Evolutionary conservation across 2,797 vertebrate species (phyloP), one percentile per base, ranked within the genome.

Genomic region (Sebastes dallii): DNA sequence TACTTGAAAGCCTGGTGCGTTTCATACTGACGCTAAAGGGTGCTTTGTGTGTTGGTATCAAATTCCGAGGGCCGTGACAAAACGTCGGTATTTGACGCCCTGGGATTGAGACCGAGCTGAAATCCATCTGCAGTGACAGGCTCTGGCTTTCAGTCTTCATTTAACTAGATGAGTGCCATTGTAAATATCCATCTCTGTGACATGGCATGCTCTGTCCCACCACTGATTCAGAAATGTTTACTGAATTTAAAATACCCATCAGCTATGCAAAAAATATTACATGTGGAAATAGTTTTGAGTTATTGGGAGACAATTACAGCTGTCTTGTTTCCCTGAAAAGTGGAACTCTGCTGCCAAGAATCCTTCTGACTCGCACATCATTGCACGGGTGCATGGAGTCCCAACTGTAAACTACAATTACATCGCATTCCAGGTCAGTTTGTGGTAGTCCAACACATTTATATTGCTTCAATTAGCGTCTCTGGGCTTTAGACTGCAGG

Each of bases 371-470:
- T 83, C 24, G 22, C 82, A 69, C 81, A 79, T 82, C 71, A 59
- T 55, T 27, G 73, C 85, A 83, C 71, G 75, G 74, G 75, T 62
- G 71, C 87, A 86, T 67, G 42, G 77, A 87, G 88, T 84, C 84
- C 81, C 87, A 65, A 88, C 81, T 77, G 88, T 86, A 90, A 91
- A 91, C 88, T 92, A 81, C 89, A 94, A 95, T 95, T 95, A 92
- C 66, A 56, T 69, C 5, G 72, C 90, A 93, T 95, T 94, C 94
- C 92, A 87, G 87, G 90, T 92, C 90, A 92, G 82, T 86, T 78
- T 95, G 95, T 90, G 94, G 95, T 91, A 83, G 92, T 91, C 93
- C 93, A 85, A 91, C 86, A 91, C 85, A 83, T 93, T 93, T 94
- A 78, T 81, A 85, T 85, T 88, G 88, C 88, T 86, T 73, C 91